Conservation (phyloP, 2,113 vertebrate genomes). For the Dipodomys stephensi region DNA sequence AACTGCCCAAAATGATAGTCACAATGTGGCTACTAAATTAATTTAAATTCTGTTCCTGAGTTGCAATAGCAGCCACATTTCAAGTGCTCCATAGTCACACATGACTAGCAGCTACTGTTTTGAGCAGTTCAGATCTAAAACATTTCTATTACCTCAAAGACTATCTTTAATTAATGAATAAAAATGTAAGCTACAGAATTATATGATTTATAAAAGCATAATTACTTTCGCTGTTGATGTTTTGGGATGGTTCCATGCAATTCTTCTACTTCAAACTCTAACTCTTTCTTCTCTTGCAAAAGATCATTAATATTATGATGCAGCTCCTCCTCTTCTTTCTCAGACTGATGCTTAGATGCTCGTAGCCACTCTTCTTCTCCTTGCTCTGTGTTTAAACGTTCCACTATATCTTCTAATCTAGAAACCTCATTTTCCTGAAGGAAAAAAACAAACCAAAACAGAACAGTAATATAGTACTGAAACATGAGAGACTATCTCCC, state of each 20-base stretch:
- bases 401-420: conserved; percentile 84
- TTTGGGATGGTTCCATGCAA: conserved; percentile 79
- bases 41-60: conserved; percentile 13
- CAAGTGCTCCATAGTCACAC: background rate
- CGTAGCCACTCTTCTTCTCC: conserved; percentile 66
- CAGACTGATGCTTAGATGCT: conserved; percentile 65
- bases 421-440: conserved; percentile 87
- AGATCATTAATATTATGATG: conserved; percentile 80
- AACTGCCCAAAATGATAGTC: background rate
- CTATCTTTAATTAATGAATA: background rate
- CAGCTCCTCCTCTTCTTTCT: conserved; percentile 79
- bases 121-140: background rate
- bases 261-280: conserved; percentile 87
- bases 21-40: background rate
- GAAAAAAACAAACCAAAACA: background rate
- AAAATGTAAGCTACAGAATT: background rate
- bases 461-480: background rate
- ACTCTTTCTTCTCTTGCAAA: conserved; percentile 83
- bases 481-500: background rate
- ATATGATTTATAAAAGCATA: background rate
- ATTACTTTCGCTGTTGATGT: conserved; percentile 85
- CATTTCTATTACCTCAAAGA: conserved; percentile 2
- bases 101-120: background rate
- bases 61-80: conserved; percentile 3
- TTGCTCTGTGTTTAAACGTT: conserved; percentile 83